Evolutionary conservation across 2,113 vertebrate species (phyloP).

Genomic region (Apteryx mantelli): DNA sequence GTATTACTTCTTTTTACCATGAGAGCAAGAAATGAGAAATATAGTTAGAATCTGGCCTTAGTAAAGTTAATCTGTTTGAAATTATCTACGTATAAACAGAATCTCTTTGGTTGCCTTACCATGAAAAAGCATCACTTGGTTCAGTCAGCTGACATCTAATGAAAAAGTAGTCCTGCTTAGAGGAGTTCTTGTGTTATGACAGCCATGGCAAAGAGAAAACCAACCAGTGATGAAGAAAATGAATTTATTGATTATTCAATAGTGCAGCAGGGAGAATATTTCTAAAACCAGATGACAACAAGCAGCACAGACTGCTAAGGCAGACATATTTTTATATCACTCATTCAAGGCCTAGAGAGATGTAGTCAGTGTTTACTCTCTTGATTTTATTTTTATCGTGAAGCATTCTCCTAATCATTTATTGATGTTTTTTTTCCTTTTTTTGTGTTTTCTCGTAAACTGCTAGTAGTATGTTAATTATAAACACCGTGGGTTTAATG

Average conservation of each 20-base stretch:
- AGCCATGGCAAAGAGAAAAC: not conserved
- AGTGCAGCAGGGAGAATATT: not conserved
- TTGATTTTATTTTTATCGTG: constrained; percentile 19
- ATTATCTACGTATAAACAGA: not conserved
- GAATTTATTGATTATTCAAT: constrained; percentile 18
- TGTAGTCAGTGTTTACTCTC: not conserved
- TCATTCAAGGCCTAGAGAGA: constrained; percentile 1
- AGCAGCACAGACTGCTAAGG: not conserved
- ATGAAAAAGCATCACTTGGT: not conserved
- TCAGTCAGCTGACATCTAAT: not conserved
- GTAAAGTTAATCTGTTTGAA: not conserved
- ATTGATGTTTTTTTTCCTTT: not conserved
- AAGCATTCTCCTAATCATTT: constrained; percentile 22
- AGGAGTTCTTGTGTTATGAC: not conserved
- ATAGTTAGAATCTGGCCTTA: not conserved
- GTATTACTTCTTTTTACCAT: not conserved
- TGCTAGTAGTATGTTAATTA: not conserved
- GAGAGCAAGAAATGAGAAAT: not conserved
- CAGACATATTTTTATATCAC: not conserved
- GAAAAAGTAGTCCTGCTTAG: not conserved
- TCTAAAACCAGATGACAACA: not conserved
- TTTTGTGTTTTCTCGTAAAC: constrained; percentile 10
- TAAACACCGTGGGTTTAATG: not conserved
- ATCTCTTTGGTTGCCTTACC: not conserved
- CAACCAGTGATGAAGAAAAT: constrained; percentile 26